Evolutionary conservation across 1,140 invertebrate genomes (phyloP), one percentile per base, ranked within the genome.

Genomic region (Atta cephalotes): DNA sequence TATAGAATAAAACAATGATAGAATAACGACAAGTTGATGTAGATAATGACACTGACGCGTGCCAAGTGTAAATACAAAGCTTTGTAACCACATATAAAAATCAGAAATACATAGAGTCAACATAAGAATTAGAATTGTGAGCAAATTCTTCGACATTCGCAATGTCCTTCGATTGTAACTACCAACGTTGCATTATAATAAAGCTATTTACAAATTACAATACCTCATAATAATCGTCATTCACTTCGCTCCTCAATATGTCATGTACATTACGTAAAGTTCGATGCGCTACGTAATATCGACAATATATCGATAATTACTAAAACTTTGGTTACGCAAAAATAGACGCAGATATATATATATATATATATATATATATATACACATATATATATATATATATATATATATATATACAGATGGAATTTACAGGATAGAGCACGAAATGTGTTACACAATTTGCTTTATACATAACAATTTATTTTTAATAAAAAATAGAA

Each of bases 321-420:
- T 94, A 92, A 93, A 93, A 94, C 94, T 95, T 95, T 95, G 94
- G 94, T 95, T 95, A 94, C 93, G 93, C 91, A 95, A 95, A 95
- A 94, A 95, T 94, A 94, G 93, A 94, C 89, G 92, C 91, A 89
- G 90, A 91, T 82, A 88, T 89, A 91, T 89, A 87, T 87, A 56
- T 88, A 87, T 90, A 90, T 89, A 74, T 86, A 81, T 85, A 31
- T 90, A 87, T 88, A 85, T 88, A 86, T 86, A 87, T 84, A 72
- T 88, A 91, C 80, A 82, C 87, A 25, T 70, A 49, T 45, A 2
- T 68, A 49, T 70, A 28, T 63, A 4, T 63, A 25, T 51, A 16
- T 49, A 49, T 49, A 49, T 49, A 70, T 39, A 12, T 70, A 70
- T n/a, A n/a, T n/a, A n/a, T n/a, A n/a, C n/a, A 56, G 6, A 39